Base-by-base conservation (phyloP, 1,140 invertebrate genomes). In the Aphaenogaster rudis region DNA sequence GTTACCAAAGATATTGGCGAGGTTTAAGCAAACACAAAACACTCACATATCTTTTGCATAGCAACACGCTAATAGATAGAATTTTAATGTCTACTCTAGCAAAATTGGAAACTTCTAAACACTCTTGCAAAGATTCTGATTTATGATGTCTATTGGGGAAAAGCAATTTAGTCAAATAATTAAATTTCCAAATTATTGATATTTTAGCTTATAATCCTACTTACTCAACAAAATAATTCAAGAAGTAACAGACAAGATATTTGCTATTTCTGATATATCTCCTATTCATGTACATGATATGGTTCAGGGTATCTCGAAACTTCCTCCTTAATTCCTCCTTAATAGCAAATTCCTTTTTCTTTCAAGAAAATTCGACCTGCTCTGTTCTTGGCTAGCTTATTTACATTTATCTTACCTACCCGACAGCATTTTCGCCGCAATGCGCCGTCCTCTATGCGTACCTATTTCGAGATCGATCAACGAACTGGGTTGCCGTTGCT, bases 381-480 rank as follows among this genome's bases (percentile, higher is more conserved):
- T 42, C 21, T 11, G 3, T 77, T 17, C 15, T 61, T 61, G 8
- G 4, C 28, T 33, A 59, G 8, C 15, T 42, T 33, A 42, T 21
- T 21, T 61, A 3, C 7, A 59, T 50, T 64, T 33, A 17, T 64
- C 28, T 28, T 61, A 64, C 11, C 45, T 61, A 45, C 17, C n/a
- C 21, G n/a, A 11, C 33, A 11, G 17, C 17, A 42, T 64, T 77
- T 77, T 54, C 57, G 39, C 76, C 59, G 76, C 76, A 79, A 64
- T 79, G 77, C 77, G 77, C 61, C 15, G 28, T 36, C n/a, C 50
- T 64, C 42, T 64, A 64, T 36, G 77, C 77, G 28, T 64, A 79
- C 59, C 59, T 50, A 61, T 48, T 59, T 42, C 45, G 61, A 79
- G 17, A 79, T 79, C 77, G 77, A 79, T 79, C 77, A 79, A 64